Evolutionary conservation across 2,113 vertebrate genomes (phyloP).

Genomic region (Apeltes quadracus): DNA sequence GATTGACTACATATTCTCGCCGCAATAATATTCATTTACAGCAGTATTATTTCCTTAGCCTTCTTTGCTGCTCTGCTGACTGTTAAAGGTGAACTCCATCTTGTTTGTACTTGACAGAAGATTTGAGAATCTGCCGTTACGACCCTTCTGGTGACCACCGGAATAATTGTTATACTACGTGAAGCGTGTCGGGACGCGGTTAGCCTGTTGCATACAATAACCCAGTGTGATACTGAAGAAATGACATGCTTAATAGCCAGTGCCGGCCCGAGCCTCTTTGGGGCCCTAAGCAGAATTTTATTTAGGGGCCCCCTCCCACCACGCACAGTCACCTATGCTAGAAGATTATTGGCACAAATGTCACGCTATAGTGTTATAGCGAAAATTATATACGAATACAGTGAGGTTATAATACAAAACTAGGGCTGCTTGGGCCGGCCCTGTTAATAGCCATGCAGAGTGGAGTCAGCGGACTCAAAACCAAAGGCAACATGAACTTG

Average conservation of each 20-base stretch:
- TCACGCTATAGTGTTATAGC: too few species aligned
- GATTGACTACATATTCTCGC: not conserved
- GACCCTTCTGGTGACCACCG: not conserved
- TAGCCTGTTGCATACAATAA: slow-evolving; percentile 2
- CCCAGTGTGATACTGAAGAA: not conserved
- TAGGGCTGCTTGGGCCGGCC: too few species aligned
- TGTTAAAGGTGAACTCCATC: not conserved
- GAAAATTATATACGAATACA: too few species aligned
- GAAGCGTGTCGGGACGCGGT: not conserved
- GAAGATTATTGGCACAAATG: too few species aligned
- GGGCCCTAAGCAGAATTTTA: too few species aligned
- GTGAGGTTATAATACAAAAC: too few species aligned
- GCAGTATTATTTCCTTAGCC: not conserved
- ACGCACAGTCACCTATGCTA: too few species aligned
- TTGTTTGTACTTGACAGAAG: not conserved
- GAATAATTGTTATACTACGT: not conserved
- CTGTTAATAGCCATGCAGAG: not conserved
- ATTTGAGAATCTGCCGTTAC: not conserved
- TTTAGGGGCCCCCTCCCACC: too few species aligned
- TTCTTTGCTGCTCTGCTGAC: not conserved
- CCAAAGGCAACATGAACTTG: not conserved
- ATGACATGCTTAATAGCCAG: not conserved
- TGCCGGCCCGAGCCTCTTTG: too few species aligned
- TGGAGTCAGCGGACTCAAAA: not conserved
- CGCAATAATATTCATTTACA: not conserved